Base-by-base conservation (phyloP, 2,113 vertebrate species). In the Acrocephalus kingi region DNA sequence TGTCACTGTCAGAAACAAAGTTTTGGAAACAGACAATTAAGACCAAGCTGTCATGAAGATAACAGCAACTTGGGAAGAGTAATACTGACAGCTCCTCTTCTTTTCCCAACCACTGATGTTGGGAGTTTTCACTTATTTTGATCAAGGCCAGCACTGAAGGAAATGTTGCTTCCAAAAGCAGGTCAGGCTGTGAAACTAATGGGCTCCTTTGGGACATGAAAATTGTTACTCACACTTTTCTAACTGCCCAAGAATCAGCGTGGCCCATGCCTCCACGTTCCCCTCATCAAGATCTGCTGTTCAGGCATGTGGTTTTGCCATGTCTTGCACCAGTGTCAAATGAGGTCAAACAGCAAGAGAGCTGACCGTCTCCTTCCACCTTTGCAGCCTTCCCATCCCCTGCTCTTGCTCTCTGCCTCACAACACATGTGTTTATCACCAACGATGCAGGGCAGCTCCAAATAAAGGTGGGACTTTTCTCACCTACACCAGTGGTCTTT, bases 161-260 rank as follows among this genome's bases (percentile, higher is more conserved):
- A 14, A 93, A 90, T n/a, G 35, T 51, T 77, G 72, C 76, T 81
- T 92, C 88, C 85, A 86, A 95, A 93, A 96, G 11, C 94, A 96
- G 88, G 93, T 90, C 91, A 96, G 78, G 46, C 58, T 93, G 67
- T 49, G 85, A 94, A 94, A 85, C 87, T 97, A 96, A 96, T 95
- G 67, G 96, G 89, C 62, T 93, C 93, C 96, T 91, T 23, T 66
- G 94, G 92, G 94, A 97, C 72, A 28, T 4, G 31, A 81, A 37
- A 39, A 56, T 72, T 89, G 68, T 41, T 72, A 78, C 67, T 93
- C 75, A 25, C 59, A 45, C 48, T 86, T 52, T 28, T 48, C 39
- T 83, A 51, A 63, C 41, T 52, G 61, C 68, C 85, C 64, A 69
- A 68, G 64, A 90, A 86, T 7, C 39, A 74, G 79, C 0, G 24